A percentile compares a stretch with the other conserved stretches of the same genome.
Conservation (phyloP, 2,888 invertebrate genomes). For the Trypoxylon attenuatum region DNA sequence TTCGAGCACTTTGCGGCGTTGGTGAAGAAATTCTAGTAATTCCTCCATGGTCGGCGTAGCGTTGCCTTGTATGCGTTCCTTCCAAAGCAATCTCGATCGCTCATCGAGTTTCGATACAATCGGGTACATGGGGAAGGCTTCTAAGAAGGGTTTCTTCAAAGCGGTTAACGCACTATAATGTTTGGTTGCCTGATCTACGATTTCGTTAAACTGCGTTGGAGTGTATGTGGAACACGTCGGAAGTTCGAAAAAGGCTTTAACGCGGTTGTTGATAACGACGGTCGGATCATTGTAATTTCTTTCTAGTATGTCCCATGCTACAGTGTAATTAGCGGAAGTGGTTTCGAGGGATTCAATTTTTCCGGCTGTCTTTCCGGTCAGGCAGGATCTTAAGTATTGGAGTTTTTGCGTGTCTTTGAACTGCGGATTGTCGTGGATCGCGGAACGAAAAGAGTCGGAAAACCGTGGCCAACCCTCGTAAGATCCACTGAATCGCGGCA, state of each 20-base stretch:
- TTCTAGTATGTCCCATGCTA: conserved; percentile 2
- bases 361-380: not conserved
- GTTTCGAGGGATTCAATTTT: conserved; percentile 1
- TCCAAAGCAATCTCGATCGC: not conserved
- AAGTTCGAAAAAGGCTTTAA: not conserved
- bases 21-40: not conserved
- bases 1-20: not conserved
- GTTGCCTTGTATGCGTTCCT: not conserved
- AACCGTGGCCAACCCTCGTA: conserved; percentile 7
- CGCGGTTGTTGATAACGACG: not conserved
- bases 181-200: not conserved
- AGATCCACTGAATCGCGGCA: not conserved
- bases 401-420: conserved; percentile 1
- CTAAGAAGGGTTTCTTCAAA: not conserved
- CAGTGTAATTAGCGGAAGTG: conserved; percentile 2
- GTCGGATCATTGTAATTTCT: too few species aligned
- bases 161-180: not conserved
- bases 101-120: not conserved
- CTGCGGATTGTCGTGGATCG: not conserved
- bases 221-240: not conserved
- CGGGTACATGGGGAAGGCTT: not conserved
- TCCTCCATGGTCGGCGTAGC: not conserved
- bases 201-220: not conserved
- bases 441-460: too few species aligned
- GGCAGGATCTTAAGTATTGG: not conserved